Evolutionary conservation across 1,140 invertebrate genomes (phyloP).

Genomic region (Yoshiicerus persimilis): DNA sequence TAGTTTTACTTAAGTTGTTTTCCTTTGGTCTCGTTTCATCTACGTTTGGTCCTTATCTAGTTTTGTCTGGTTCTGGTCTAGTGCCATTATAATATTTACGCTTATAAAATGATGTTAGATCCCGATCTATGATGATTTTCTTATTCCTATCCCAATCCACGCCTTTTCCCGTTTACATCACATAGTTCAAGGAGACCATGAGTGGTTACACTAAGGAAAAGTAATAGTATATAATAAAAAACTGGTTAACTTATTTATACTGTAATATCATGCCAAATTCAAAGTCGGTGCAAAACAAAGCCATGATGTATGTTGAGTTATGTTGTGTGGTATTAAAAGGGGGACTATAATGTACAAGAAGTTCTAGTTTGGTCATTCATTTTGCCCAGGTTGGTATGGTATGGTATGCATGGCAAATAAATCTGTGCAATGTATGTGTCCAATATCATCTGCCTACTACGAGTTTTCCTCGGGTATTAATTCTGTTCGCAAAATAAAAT

Average conservation of each 20-base stretch:
- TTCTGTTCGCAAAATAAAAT: not conserved
- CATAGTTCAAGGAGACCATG: not conserved
- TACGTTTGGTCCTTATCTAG: not conserved
- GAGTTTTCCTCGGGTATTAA: not conserved
- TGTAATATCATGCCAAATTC: not conserved
- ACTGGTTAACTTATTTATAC: no score
- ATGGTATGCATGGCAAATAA: not conserved
- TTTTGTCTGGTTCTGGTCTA: not conserved
- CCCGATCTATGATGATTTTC: not conserved
- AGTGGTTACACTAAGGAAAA: not conserved
- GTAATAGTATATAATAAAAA: no score
- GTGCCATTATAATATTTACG: not conserved
- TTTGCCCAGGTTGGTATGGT: not conserved
- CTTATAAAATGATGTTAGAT: not conserved
- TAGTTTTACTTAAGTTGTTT: not conserved
- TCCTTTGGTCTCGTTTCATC: not conserved
- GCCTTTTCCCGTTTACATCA: not conserved
- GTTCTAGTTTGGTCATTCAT: not conserved
- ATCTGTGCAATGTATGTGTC: not conserved
- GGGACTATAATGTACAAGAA: not conserved
- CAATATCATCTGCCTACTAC: not conserved
- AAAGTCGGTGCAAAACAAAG: not conserved
- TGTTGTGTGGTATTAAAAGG: no score
- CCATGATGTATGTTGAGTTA: no score
- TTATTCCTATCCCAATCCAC: not conserved